Conservation (phyloP, 2,113 vertebrate species). For the Pionites leucogaster region DNA sequence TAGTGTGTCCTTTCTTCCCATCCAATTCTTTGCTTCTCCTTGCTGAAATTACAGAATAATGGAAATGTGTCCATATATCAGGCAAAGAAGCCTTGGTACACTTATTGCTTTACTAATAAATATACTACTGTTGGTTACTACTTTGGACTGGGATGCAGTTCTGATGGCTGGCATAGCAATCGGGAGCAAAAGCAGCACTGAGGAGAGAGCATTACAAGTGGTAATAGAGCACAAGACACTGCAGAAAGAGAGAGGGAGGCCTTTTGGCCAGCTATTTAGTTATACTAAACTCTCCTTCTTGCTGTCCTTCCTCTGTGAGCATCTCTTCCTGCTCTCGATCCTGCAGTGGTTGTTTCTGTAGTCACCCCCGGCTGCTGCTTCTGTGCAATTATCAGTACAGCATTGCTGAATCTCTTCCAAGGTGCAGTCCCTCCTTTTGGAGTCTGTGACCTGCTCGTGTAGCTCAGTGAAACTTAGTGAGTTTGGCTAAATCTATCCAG, state of each 20-base stretch:
- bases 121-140: background rate
- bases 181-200: background rate
- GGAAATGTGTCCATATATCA: background rate
- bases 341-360: background rate
- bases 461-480: background rate
- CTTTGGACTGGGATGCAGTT: background rate
- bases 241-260: background rate
- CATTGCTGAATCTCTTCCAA: background rate
- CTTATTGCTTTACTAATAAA: background rate
- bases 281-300: background rate
- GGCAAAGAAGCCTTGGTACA: background rate
- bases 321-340: background rate
- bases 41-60: background rate
- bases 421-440: background rate
- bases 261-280: background rate
- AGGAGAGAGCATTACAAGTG: background rate
- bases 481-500: rapidly evolving
- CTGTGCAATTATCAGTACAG: background rate
- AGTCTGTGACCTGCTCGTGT: rapidly evolving
- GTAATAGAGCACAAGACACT: background rate
- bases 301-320: background rate
- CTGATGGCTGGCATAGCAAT: background rate
- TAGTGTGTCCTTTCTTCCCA: background rate
- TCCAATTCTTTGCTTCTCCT: background rate
- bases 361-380: background rate